Evolutionary conservation across 37 sponge, comb jelly and placozoan genomes (phyloP), one percentile per base, ranked within the genome.

Genomic region (Ephydatia muelleri): DNA sequence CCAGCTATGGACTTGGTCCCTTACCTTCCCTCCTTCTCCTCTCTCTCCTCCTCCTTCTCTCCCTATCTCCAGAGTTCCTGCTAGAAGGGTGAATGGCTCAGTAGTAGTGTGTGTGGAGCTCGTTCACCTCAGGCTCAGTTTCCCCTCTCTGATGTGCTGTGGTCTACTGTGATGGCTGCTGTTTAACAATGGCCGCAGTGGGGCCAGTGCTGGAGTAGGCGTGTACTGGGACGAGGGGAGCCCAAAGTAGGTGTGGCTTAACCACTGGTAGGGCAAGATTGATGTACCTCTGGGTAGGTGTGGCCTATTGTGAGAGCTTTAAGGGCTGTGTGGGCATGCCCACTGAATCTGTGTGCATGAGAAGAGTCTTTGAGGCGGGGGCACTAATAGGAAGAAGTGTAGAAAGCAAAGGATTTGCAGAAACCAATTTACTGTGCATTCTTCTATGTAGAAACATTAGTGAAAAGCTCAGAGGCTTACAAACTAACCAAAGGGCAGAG

Each of bases 401-500:
- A n/a, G n/a, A n/a, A n/a, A n/a, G n/a, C n/a, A n/a, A n/a, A n/a
- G n/a, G n/a, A n/a, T n/a, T n/a, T n/a, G n/a, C n/a, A n/a, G n/a
- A n/a, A n/a, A n/a, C n/a, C n/a, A n/a, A n/a, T n/a, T n/a, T n/a
- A n/a, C n/a, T 43, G n/a, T n/a, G n/a, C n/a, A n/a, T n/a, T n/a
- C n/a, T n/a, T n/a, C n/a, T n/a, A n/a, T n/a, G 31, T 78, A 90
- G 91, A 35, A 97, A 94, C 68, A 47, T 94, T 25, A 94, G 90
- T 87, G 95, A 94, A 72, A 94, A 83, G 77, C 78, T 97, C 65
- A 49, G 35, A 34, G 97, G 97, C 8, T 26, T 34, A 29, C 97
- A 94, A 72, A 94, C 97, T 32, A 97, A 97, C 86, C 93, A 94
- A 49, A 84, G 97, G 57, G 97, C 97, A 67, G 97, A 97, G 77